Percentiles rank a stretch among this genome's conserved stretches.
These are phyloP conservation scores for Petrocephalus microphthalmus DNA, from an alignment of 2,113 vertebrate genomes.

Conservation along the genomic window DNA sequence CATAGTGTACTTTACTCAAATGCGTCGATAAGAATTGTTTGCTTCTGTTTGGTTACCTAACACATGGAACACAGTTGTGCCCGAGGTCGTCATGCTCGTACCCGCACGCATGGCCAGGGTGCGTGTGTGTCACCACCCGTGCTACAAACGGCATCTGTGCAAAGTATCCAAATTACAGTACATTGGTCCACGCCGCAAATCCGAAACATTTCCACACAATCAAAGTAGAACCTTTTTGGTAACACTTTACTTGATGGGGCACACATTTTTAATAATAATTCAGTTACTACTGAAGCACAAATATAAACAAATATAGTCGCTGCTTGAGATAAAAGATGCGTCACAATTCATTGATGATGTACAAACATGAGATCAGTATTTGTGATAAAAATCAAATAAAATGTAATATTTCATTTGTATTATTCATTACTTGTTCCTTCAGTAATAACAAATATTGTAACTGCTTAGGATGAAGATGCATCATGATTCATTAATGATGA, in stretches of 20 bases:
- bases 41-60: neutral
- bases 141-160: neutral
- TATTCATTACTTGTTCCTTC: too few relatives aligned
- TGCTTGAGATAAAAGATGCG: too few relatives aligned
- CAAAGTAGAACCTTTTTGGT: neutral
- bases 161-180: neutral
- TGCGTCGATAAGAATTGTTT: neutral
- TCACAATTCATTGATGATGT: neutral
- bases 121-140: neutral
- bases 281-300: too few relatives aligned
- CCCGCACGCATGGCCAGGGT: neutral
- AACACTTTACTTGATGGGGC: neutral
- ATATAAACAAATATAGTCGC: too few relatives aligned
- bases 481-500: neutral
- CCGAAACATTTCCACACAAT: neutral
- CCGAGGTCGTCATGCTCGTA: too few relatives aligned
- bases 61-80: neutral
- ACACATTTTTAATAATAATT: neutral
- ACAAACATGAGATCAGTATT: neutral
- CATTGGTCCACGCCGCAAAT: neutral
- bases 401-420: too few relatives aligned
- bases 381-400: too few relatives aligned
- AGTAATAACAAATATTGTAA: too few relatives aligned
- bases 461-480: too few relatives aligned
- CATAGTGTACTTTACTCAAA: neutral